Conservation (phyloP, 2,797 vertebrate genomes). For the Gastrophryne carolinensis region DNA sequence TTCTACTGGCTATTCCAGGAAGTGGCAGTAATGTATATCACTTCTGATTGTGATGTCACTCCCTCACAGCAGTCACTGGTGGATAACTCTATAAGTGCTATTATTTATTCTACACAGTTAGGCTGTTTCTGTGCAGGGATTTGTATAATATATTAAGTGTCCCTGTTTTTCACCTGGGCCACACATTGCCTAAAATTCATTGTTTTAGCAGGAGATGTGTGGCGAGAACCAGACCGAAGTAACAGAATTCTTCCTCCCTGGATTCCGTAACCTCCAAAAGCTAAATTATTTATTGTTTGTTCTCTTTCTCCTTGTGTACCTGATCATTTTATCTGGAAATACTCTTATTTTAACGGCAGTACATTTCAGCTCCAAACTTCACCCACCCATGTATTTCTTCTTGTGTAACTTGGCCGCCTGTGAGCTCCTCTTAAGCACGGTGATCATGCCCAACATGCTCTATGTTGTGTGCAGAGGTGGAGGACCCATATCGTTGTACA, state of each 20-base stretch:
- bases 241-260: conserved; percentile 28
- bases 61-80: too few relatives aligned
- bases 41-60: too few relatives aligned
- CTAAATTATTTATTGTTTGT: not conserved
- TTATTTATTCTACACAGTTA: too few relatives aligned
- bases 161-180: too few relatives aligned
- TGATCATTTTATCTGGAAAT: not conserved
- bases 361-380: conserved; percentile 28
- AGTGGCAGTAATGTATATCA: too few relatives aligned
- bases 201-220: too few relatives aligned
- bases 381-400: conserved; percentile 56
- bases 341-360: conserved; percentile 36
- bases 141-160: too few relatives aligned
- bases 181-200: too few relatives aligned
- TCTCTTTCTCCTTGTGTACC: conserved; percentile 1
- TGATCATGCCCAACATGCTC: conserved; percentile 52
- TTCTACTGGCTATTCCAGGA: too few relatives aligned
- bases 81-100: too few relatives aligned
- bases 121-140: too few relatives aligned
- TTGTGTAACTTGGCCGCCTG: conserved; percentile 56
- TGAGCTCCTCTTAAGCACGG: conserved; percentile 54
- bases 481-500: conserved; percentile 53
- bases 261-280: conserved; percentile 35
- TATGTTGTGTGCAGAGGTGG: conserved; percentile 30
- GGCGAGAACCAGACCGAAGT: not conserved